Percentiles rank a stretch among this genome's conserved stretches.
phyloP scores from a whole-genome alignment of 2,888 invertebrate species.

The Pegoplata infirma region DNA sequence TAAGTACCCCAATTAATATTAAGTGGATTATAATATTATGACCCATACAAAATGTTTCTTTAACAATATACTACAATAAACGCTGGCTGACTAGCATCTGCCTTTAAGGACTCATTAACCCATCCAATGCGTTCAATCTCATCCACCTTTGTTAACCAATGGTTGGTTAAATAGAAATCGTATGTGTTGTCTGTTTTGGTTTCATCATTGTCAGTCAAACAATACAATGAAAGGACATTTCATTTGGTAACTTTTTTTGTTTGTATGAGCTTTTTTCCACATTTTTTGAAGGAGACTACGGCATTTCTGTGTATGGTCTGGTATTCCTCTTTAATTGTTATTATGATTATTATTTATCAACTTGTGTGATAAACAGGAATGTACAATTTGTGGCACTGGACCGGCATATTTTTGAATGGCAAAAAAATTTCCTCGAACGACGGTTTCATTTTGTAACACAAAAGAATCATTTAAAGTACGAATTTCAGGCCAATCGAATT shows the following conservation, averaged over 20 bases:
- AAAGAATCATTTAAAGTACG: too few relatives aligned
- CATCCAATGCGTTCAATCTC: constrained; percentile 51
- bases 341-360: constrained; percentile 47
- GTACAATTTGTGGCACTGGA: background rate
- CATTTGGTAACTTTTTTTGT: constrained; percentile 20
- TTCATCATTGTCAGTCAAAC: constrained; percentile 17
- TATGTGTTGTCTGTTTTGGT: too few relatives aligned
- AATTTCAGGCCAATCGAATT: too few relatives aligned
- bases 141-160: constrained; percentile 40
- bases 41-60: constrained; percentile 60
- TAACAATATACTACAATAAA: background rate
- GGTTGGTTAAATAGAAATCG: background rate
- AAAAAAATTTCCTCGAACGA: too few relatives aligned
- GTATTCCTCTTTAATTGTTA: constrained; percentile 49
- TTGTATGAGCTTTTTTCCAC: background rate
- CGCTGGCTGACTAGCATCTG: constrained; percentile 34
- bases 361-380: constrained; percentile 6
- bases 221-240: constrained; percentile 30
- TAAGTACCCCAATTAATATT: constrained; percentile 76
- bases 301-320: constrained; percentile 2
- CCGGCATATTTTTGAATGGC: background rate
- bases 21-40: constrained; percentile 77
- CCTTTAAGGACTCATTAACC: constrained; percentile 56
- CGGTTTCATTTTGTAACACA: too few relatives aligned
- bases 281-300: background rate